Percentiles rank a stretch among this genome's conserved stretches.
Conservation (phyloP, 2,797 vertebrate genomes). For the Steatocranus sp. region DNA sequence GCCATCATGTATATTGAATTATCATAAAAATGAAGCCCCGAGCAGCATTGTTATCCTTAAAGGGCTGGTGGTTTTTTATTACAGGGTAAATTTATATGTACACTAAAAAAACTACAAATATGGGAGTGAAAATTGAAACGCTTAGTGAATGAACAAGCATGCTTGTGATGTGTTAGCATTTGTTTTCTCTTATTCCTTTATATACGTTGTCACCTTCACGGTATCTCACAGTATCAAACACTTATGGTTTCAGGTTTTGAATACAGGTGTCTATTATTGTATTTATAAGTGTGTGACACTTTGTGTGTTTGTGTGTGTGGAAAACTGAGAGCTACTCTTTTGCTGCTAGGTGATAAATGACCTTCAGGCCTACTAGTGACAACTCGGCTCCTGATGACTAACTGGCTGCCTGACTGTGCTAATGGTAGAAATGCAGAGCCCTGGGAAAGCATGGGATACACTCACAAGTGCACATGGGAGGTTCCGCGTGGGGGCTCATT, state of each 20-base stretch:
- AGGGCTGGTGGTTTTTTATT: conserved; percentile 3
- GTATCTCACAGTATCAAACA: not conserved
- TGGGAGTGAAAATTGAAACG: not conserved
- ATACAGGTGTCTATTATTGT: not conserved
- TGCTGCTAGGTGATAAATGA: conserved; percentile 56
- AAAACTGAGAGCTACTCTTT: conserved; percentile 17
- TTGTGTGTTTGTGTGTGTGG: not conserved
- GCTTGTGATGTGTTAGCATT: not conserved
- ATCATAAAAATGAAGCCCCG: conserved; percentile 20
- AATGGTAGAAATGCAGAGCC: conserved; percentile 32
- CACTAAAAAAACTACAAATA: conserved; percentile 8
- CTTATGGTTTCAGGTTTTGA: not conserved
- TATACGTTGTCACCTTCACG: not conserved
- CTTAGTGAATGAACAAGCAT: not conserved
- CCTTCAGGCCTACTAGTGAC: conserved; percentile 40
- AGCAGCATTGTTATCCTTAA: conserved; percentile 6
- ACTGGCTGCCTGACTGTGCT: conserved; percentile 41
- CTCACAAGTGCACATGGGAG: not conserved
- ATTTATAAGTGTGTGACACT: not conserved
- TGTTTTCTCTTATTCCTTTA: not conserved
- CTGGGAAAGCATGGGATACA: not conserved
- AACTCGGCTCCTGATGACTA: conserved; percentile 54
- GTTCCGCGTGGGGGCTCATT: not conserved
- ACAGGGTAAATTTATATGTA: conserved; percentile 38
- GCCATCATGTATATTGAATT: conserved; percentile 36